These are phyloP conservation scores for Polymixis lichenea DNA, from an alignment of 2,888 invertebrate species.

Conservation along the genomic window DNA sequence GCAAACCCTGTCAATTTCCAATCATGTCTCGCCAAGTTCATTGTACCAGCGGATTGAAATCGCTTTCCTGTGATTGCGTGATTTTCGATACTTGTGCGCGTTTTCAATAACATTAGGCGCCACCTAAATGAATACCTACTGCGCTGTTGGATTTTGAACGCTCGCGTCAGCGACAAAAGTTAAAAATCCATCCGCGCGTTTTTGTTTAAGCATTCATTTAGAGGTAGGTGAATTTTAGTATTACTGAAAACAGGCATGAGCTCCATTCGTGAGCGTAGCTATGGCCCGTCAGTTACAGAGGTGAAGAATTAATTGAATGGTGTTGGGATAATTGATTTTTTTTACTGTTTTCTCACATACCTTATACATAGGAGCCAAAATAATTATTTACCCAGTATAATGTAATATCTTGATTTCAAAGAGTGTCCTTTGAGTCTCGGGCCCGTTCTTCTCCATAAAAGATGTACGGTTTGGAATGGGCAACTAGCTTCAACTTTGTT, in stretches of 20 bases:
- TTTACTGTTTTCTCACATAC: too few species aligned
- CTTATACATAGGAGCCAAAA: too few species aligned
- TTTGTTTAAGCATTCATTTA: not conserved
- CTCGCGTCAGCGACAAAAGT: not conserved
- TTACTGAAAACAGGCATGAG: not conserved
- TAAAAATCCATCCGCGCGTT: not conserved
- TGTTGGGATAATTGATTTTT: too few species aligned
- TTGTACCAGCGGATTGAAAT: constrained; percentile 47
- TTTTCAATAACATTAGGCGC: not conserved
- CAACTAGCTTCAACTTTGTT: too few species aligned
- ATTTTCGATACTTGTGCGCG: constrained; percentile 24
- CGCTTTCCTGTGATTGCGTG: constrained; percentile 33
- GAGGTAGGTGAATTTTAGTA: not conserved
- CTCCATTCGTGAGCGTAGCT: constrained; percentile 22
- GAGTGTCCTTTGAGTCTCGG: too few species aligned
- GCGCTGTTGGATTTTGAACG: not conserved
- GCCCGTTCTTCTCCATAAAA: too few species aligned
- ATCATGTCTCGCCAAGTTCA: constrained; percentile 48
- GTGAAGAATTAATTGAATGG: not conserved
- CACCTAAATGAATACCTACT: not conserved
- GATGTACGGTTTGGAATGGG: too few species aligned
- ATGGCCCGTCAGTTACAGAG: not conserved
- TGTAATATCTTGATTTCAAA: too few species aligned
- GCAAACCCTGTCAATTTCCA: constrained; percentile 28
- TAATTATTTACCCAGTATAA: too few species aligned